Evolutionary conservation across 2,113 vertebrate species (phyloP), one percentile per base, ranked within the genome.

Genomic region (Calypte anna): DNA sequence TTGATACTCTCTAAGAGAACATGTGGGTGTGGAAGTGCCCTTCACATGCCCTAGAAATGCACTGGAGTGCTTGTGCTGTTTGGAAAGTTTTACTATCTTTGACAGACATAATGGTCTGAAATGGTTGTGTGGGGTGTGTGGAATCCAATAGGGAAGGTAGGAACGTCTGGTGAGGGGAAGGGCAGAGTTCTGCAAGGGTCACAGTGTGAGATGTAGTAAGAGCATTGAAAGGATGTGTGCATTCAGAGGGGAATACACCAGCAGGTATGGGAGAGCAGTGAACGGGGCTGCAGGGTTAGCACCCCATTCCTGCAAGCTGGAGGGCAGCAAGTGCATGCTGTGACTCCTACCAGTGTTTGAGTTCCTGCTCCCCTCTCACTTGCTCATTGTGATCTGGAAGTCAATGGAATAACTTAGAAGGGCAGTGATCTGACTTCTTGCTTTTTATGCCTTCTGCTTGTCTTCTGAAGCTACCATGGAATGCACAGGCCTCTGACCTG

Each of bases 11-110:
- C 27, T 0, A 0, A 58, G 81, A 66, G 81, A 86, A 20, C 66
- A 2, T 2, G 40, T 75, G 89, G 84, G 81, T 76, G 78, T 92
- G 94, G 77, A 87, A 51, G 58, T 76, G 91, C 81, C 89, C 91
- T 95, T 9, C 1, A 0, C 12, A 0, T 14, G 57, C 73, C 78
- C 91, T 0, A 9, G 57, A 69, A 89, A 19, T 4, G 93, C 81
- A 25, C 81, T 58, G 54, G 53, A 72, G 59, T 0, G 7, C 64
- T 36, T 31, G 36, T 44, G 64, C 74, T 76, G 77, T 5, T 21
- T 12, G 86, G 91, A 76, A 93, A 91, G 92, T 82, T 24, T 76
- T 50, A 43, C 13, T 76, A 0, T 58, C 62, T 66, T 30, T 21
- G 57, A 70, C 72, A 64, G 61, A 8, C 21, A 2, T 21, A 0